Percentiles rank a stretch among this genome's conserved stretches.
These are phyloP conservation scores for Natrix natrix DNA, from an alignment of 2,797 vertebrate genomes.

Conservation along the genomic window DNA sequence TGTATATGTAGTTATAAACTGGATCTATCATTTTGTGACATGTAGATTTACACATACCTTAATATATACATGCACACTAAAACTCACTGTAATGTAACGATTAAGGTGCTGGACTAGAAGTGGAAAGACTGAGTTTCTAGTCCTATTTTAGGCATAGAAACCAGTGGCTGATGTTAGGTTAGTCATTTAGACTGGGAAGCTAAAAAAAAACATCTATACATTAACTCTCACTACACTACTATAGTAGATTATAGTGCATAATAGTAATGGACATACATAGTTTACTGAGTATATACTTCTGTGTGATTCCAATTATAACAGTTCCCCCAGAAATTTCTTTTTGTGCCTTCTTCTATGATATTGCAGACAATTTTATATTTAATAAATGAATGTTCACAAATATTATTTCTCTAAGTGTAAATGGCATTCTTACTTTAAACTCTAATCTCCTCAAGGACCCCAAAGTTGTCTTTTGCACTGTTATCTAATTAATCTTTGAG, in stretches of 20 bases:
- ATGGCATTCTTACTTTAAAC: constrained; percentile 35
- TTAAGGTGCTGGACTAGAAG: neutral
- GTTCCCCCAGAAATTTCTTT: constrained; percentile 2
- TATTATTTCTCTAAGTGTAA: constrained; percentile 37
- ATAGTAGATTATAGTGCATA: neutral
- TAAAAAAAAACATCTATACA: neutral
- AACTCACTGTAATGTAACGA: neutral
- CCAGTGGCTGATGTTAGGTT: neutral
- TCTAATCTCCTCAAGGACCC: constrained; percentile 20
- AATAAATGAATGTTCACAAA: constrained; percentile 35
- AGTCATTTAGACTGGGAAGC: neutral
- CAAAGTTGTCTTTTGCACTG: constrained; percentile 48
- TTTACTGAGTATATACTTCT: neutral
- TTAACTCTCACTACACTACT: neutral
- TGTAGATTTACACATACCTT: neutral
- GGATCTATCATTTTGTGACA: neutral
- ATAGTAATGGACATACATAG: neutral
- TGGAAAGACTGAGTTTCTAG: neutral
- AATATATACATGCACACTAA: neutral
- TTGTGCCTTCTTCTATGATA: constrained; percentile 12
- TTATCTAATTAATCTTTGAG: constrained; percentile 58
- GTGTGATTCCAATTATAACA: constrained; percentile 1
- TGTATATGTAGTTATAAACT: constrained; percentile 6
- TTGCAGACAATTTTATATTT: constrained; percentile 7
- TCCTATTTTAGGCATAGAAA: neutral